These are phyloP conservation scores for Ciconia maguari DNA, from an alignment of 2,113 vertebrate genomes.

Conservation along the genomic window DNA sequence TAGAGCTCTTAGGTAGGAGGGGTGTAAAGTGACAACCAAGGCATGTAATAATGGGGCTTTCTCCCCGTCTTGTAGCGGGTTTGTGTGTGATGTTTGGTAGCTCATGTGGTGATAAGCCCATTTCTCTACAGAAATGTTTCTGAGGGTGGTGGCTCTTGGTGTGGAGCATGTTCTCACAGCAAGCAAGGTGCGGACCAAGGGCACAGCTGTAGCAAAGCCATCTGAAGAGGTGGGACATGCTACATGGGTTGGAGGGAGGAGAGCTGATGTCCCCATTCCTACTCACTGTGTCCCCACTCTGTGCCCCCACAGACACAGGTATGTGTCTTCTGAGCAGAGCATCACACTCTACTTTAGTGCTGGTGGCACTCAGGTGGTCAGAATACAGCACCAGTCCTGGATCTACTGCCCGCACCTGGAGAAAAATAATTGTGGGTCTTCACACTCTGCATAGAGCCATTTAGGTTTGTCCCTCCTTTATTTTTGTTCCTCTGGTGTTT, in stretches of 20 bases:
- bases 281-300: no score
- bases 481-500: not conserved
- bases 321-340: not conserved
- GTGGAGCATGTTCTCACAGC: not conserved
- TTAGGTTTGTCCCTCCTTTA: not conserved
- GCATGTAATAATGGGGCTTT: not conserved
- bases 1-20: not conserved
- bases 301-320: not conserved
- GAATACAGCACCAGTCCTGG: not conserved
- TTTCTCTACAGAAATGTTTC: not conserved
- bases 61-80: not conserved
- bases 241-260: not conserved
- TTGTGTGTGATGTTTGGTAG: not conserved
- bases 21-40: not conserved
- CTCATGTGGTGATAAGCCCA: accelerated
- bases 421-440: not conserved
- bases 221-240: not conserved
- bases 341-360: not conserved
- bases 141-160: not conserved
- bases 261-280: not conserved
- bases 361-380: not conserved
- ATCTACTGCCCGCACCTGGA: not conserved
- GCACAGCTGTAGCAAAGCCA: not conserved
- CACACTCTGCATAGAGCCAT: not conserved
- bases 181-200: not conserved